Conservation (phyloP, 2,113 vertebrate species). For the Ctenodactylus gundi region DNA sequence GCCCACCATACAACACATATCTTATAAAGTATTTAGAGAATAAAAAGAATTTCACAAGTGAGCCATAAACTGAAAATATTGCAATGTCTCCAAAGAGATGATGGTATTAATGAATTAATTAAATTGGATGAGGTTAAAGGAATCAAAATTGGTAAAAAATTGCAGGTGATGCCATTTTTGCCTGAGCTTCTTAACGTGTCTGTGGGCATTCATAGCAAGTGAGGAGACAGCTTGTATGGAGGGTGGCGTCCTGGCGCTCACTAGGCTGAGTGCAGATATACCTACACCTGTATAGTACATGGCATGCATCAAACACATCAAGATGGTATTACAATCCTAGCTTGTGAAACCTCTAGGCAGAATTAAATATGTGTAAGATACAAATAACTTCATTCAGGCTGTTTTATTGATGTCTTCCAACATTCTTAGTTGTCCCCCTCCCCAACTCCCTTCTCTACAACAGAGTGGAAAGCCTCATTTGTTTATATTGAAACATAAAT, state of each 20-base stretch:
- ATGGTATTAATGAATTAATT: background rate
- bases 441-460: background rate
- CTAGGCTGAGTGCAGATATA: background rate
- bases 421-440: background rate
- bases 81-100: background rate
- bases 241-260: background rate
- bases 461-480: background rate
- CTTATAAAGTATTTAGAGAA: background rate
- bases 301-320: background rate
- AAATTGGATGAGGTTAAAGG: background rate
- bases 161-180: background rate
- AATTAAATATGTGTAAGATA: no score
- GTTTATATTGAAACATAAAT: background rate
- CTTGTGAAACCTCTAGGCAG: background rate
- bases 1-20: background rate
- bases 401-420: background rate
- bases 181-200: background rate
- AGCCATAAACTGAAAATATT: background rate
- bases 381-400: background rate
- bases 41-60: background rate
- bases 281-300: background rate
- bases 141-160: background rate
- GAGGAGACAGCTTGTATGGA: no score
- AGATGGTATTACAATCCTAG: background rate
- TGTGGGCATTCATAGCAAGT: no score